phyloP scores from a whole-genome alignment of 2,888 invertebrate genomes.

The Agriopis leucophaearia region DNA sequence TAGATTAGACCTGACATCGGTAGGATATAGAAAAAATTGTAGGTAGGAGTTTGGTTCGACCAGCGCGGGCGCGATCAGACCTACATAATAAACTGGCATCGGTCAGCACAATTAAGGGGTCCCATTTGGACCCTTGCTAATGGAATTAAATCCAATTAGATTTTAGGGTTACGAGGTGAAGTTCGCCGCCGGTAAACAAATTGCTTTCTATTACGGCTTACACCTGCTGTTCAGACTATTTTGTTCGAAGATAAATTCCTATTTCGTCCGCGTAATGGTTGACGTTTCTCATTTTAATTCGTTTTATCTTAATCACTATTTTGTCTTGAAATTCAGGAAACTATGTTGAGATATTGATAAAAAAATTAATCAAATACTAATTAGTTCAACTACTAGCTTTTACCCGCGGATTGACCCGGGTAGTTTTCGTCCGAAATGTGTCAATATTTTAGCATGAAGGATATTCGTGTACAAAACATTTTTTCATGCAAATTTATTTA shows the following conservation, averaged over 20 bases:
- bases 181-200: conserved; percentile 82
- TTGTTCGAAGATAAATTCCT: conserved; percentile 69
- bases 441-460: too few species aligned
- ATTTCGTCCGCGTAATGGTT: conserved; percentile 57
- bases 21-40: background rate
- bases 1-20: background rate
- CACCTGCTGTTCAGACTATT: conserved; percentile 73
- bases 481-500: too few species aligned
- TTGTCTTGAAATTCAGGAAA: conserved; percentile 20
- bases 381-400: too few species aligned
- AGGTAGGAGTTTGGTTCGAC: background rate
- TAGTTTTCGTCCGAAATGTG: too few species aligned
- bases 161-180: conserved; percentile 85
- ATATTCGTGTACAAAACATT: too few species aligned
- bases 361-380: too few species aligned
- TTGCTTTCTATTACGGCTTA: conserved; percentile 75
- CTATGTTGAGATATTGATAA: background rate
- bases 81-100: conserved; percentile 75
- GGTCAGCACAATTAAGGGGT: conserved; percentile 83
- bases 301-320: conserved; percentile 51
- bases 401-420: too few species aligned
- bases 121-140: conserved; percentile 84
- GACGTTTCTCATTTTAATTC: conserved; percentile 63
- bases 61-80: conserved; percentile 33
- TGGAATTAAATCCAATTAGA: conserved; percentile 87